Evolutionary conservation across 2,113 vertebrate genomes (phyloP), one percentile per base, ranked within the genome.

Genomic region (Pavo muticus): DNA sequence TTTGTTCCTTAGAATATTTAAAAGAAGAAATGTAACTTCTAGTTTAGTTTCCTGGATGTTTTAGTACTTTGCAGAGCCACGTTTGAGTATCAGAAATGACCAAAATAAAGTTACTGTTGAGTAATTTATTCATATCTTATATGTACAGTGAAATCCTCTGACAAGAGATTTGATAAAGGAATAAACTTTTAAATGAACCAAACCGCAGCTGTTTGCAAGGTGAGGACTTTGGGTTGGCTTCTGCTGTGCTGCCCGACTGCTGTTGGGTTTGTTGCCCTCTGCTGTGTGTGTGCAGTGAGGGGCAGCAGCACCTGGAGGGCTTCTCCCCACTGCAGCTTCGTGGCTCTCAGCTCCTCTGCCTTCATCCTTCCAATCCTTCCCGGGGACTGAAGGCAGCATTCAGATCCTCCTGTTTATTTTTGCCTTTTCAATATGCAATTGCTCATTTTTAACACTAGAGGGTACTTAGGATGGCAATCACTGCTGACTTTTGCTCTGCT

Each of bases 71-170:
- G 92, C 73, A 39, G 88, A 94, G 70, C 85, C 89, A 64, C 0
- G 61, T 93, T 87, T 39, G 78, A 85, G 90, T 76, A 35, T 93
- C 87, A 56, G 81, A 89, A 87, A 87, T 67, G 91, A 94, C 35
- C 85, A 37, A 89, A 95, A 96, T 95, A 91, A 95, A 95, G 89
- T 91, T 87, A 47, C 95, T 84, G 84, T 89, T 72, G 90, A 92
- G 93, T 95, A 95, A 96, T 94, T 95, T 94, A 93, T 97, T 96
- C 35, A 12, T 47, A 52, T 96, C 35, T 12, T 47, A 52, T 68
- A 27, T 80, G 79, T 90, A 77, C 72, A 91, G 83, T n/a, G 25
- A 71, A 76, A 86, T 39, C 69, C 39, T 82, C 54, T 23, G 67
- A 19, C 39, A 57, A 90, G 68, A 78, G 70, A 32, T 85, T 91